Conservation (phyloP, 2,797 vertebrate genomes). For the Muscicapa striata region DNA sequence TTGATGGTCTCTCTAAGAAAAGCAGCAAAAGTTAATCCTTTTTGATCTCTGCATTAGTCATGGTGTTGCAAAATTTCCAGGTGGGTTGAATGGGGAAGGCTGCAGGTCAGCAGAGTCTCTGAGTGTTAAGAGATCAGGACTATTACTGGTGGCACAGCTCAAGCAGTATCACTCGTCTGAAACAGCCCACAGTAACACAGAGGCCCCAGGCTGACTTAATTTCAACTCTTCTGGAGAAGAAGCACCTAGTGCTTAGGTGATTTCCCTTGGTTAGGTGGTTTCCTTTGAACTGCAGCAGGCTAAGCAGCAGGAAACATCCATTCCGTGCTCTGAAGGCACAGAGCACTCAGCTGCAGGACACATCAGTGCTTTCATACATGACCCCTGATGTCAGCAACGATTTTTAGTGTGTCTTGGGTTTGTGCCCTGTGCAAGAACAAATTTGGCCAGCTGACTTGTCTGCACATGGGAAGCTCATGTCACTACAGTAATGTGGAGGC, state of each 20-base stretch:
- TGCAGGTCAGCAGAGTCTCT: background rate
- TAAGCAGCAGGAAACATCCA: background rate
- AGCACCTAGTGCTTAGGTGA: too few relatives aligned
- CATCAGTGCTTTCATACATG: background rate
- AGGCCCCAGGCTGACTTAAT: background rate
- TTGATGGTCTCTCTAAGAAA: background rate
- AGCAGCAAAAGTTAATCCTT: background rate
- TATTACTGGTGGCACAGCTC: background rate
- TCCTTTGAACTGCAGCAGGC: background rate
- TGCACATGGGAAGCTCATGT: rapidly evolving
- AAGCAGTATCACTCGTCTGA: background rate
- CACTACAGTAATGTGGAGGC: background rate
- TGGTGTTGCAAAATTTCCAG: background rate
- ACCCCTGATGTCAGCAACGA: rapidly evolving
- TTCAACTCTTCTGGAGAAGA: background rate
- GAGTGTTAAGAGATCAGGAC: background rate
- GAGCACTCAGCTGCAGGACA: rapidly evolving
- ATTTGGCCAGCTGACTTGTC: background rate
- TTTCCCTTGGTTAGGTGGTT: background rate
- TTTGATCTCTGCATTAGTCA: background rate
- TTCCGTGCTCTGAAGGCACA: background rate
- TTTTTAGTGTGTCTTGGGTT: background rate
- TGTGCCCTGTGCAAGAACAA: background rate
- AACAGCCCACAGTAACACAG: background rate
- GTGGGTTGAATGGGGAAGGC: background rate